These are phyloP conservation scores for Homalodisca vitripennis DNA, from an alignment of 1,140 invertebrate genomes.

Conservation along the genomic window DNA sequence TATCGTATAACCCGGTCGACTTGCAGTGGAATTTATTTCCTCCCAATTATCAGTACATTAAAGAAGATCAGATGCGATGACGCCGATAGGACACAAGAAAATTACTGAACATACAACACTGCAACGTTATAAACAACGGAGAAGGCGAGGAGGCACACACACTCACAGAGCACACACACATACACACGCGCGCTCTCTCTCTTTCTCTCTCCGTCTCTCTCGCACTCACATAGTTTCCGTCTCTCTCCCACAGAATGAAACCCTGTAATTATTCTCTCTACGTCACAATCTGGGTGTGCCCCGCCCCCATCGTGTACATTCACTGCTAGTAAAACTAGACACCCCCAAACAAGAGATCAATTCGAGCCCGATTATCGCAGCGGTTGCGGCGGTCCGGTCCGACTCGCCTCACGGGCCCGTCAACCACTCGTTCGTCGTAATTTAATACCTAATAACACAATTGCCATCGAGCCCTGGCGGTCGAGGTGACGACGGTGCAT, in stretches of 20 bases:
- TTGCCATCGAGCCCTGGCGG: no score
- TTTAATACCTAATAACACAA: no score
- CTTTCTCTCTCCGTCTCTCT: conserved; percentile 10
- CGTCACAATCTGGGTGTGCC: background rate
- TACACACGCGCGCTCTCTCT: conserved; percentile 6
- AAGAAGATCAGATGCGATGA: background rate
- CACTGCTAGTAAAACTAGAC: conserved; percentile 17
- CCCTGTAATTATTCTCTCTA: conserved; percentile 23
- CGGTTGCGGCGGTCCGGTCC: no score
- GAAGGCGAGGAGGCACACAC: background rate
- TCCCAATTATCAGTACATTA: background rate
- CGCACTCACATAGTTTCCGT: background rate
- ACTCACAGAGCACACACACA: background rate
- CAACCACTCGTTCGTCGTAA: no score
- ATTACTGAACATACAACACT: background rate
- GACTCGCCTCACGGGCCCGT: no score
- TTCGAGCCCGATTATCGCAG: background rate
- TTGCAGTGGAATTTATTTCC: background rate
- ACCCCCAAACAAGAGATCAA: conserved; percentile 14
- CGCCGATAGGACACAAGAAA: background rate
- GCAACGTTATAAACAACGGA: background rate
- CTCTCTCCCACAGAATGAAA: conserved; percentile 22
- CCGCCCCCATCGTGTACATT: conserved; percentile 10
- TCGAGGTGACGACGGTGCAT: no score
- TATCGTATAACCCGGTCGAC: no score